A percentile compares a stretch with the other conserved stretches of the same genome.
Conservation (phyloP, 1,140 invertebrate species). For the Archivesica marissinica region DNA sequence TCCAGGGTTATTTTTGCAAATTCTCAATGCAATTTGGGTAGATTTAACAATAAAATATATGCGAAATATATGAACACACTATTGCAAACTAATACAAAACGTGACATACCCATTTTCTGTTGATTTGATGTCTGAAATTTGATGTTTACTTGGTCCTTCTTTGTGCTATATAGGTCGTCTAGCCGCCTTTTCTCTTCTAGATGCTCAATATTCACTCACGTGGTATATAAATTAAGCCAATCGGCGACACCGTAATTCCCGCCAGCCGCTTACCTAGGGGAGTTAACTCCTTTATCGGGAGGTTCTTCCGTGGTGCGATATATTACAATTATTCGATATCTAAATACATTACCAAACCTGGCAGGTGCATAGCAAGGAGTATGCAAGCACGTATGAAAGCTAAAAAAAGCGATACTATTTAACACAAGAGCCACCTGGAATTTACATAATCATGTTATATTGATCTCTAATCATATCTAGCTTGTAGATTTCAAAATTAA, state of each 20-base stretch:
- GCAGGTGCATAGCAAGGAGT: too few relatives aligned
- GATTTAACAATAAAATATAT: neutral
- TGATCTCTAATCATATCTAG: too few relatives aligned
- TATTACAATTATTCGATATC: too few relatives aligned
- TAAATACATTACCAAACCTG: too few relatives aligned
- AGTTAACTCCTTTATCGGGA: constrained; percentile 9
- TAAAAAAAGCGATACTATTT: too few relatives aligned
- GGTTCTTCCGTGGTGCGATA: neutral
- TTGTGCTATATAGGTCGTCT: constrained; percentile 63
- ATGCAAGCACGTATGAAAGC: too few relatives aligned
- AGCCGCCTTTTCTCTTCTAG: constrained; percentile 58
- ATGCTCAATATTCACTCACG: constrained; percentile 52
- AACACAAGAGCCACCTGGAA: too few relatives aligned
- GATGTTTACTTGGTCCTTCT: constrained; percentile 32
- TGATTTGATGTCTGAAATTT: constrained; percentile 18
- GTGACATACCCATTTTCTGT: constrained; percentile 57
- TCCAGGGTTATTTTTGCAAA: neutral
- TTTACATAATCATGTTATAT: too few relatives aligned
- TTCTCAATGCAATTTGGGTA: neutral
- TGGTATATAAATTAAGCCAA: constrained; percentile 52
- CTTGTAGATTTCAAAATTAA: too few relatives aligned
- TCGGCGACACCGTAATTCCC: constrained; percentile 46
- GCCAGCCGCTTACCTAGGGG: constrained; percentile 61
- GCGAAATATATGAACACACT: neutral
- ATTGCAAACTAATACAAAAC: constrained; percentile 3